Evolutionary conservation across 1,140 invertebrate genomes (phyloP), one percentile per base, ranked within the genome.

Genomic region (Schmidtea mediterranea): DNA sequence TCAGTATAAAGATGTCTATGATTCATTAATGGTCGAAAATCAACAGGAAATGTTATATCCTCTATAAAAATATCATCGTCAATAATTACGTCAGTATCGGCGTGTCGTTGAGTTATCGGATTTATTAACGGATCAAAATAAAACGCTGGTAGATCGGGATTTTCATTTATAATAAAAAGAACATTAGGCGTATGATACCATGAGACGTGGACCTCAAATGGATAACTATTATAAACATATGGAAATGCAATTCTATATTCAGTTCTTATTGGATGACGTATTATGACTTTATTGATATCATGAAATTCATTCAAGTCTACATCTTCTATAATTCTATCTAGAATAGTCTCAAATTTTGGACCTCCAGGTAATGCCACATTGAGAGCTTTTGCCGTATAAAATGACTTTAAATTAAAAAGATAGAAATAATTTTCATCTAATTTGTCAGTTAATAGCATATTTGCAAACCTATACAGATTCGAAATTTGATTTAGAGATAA

Each of bases 271-370:
- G 89, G 89, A 60, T 97, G 89, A 24, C 92, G 70, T 57, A 98
- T 97, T 49, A 98, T 98, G 54, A 98, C 94, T 65, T 98, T 98
- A 60, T 98, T 97, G 48, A 98, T 98, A 61, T 98, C 92, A 70
- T 98, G 98, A 59, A 98, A 98, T 67, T 98, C 92, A 70, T 98
- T 98, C 92, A 92, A 98, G 67, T 98, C 92, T 72, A 98, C 92
- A 71, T 98, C 92, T 78, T 49, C 82, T 52, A 81, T 76, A 61
- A 86, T 89, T 54, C 81, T 79, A 68, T 97, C 92, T 60, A 97
- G 98, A 0, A 98, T 84, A 0, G 92, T 90, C 65, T 98, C 92
- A 72, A 98, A 98, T 66, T 98, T 98, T 0, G 92, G 92, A 2
- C 92, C 92, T 52, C 92, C 92, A 22, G 92, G 92, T 57, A 98